These are phyloP conservation scores for Sebastes ruberrimus DNA, from an alignment of 2,797 vertebrate genomes.

Conservation along the genomic window DNA sequence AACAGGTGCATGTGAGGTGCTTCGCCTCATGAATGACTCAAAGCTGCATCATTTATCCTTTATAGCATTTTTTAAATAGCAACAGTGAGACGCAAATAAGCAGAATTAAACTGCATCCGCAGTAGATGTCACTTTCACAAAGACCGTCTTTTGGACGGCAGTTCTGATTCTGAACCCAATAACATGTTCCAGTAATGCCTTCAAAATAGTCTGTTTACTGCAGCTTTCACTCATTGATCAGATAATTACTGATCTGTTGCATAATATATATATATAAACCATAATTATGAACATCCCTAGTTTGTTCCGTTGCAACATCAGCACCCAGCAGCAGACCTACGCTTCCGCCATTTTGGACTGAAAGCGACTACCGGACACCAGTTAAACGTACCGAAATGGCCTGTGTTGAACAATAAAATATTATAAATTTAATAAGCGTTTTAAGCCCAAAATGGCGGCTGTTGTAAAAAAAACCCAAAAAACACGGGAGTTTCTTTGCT, in stretches of 20 bases:
- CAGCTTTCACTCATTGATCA: background rate
- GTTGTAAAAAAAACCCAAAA: no score
- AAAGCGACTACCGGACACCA: no score
- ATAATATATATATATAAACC: no score
- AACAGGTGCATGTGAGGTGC: conserved; percentile 67
- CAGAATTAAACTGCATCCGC: conserved; percentile 28
- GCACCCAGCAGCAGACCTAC: no score
- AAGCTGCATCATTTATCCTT: conserved; percentile 55
- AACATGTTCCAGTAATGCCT: conserved; percentile 8
- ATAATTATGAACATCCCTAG: no score
- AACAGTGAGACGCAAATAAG: conserved; percentile 24
- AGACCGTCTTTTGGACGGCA: background rate
- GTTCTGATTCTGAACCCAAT: conserved; percentile 24
- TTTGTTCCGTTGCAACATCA: no score
- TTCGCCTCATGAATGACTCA: conserved; percentile 70
- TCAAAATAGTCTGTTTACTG: conserved; percentile 21
- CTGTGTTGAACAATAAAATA: no score
- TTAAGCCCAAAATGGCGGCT: no score
- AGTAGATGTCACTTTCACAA: conserved; percentile 24
- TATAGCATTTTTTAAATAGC: conserved; percentile 48
- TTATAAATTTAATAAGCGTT: no score
- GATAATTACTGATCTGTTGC: background rate
- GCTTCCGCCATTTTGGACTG: no score
- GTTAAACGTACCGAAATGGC: no score
- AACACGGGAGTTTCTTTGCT: no score